These are phyloP conservation scores for Zapus hudsonius DNA, from an alignment of 2,113 vertebrate genomes.

Conservation along the genomic window DNA sequence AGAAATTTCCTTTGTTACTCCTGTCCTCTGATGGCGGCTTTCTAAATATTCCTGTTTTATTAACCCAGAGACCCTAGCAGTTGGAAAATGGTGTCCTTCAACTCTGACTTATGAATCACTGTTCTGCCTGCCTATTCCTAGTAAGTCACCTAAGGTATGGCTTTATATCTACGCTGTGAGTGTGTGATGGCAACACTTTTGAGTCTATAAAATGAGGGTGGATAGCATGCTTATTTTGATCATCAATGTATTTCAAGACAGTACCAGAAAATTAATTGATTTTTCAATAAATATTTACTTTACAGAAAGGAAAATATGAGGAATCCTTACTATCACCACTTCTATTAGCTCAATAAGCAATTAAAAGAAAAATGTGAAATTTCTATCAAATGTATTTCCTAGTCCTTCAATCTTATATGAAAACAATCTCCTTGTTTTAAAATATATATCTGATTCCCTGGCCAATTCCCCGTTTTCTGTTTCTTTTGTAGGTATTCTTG, in stretches of 20 bases:
- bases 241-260: not conserved
- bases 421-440: not conserved
- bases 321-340: not conserved
- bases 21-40: no score
- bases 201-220: not conserved
- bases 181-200: not conserved
- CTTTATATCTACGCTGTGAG: not conserved
- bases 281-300: not conserved
- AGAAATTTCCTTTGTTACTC: no score
- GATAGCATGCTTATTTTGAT: not conserved
- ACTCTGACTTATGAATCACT: not conserved
- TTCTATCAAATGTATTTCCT: not conserved
- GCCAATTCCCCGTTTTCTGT: not conserved
- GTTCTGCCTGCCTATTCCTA: not conserved
- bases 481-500: not conserved
- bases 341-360: not conserved
- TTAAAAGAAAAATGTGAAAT: not conserved
- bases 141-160: not conserved
- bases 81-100: no score
- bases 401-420: not conserved
- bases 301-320: not conserved
- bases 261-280: not conserved
- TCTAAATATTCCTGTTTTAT: no score
- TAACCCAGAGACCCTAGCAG: no score
- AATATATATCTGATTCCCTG: not conserved